Evolutionary conservation across 1,140 invertebrate species (phyloP).

Genomic region (Notospermus geniculatus): DNA sequence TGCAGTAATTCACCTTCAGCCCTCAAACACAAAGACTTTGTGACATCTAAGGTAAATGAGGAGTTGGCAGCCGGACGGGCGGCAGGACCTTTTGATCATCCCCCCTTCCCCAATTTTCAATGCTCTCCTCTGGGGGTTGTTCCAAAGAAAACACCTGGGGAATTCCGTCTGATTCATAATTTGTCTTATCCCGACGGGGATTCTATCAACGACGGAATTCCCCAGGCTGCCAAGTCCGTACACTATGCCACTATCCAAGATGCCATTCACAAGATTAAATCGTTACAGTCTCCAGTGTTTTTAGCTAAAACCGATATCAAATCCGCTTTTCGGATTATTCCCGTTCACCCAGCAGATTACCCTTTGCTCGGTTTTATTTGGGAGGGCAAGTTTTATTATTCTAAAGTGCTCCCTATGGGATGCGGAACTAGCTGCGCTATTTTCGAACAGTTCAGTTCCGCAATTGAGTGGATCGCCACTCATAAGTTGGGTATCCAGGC

Average conservation of each 20-base stretch:
- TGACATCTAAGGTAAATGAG: too few relatives aligned
- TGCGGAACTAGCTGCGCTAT: slow-evolving; percentile 4
- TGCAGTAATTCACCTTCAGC: too few relatives aligned
- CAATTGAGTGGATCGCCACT: slow-evolving; percentile 7
- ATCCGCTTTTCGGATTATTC: slow-evolving; percentile 6
- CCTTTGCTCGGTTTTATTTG: too few relatives aligned
- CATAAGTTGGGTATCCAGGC: too few relatives aligned
- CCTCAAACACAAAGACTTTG: too few relatives aligned
- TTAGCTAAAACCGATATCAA: too few relatives aligned
- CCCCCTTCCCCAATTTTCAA: slow-evolving; percentile 10
- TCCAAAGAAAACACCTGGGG: too few relatives aligned
- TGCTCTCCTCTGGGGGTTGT: slow-evolving; percentile 18
- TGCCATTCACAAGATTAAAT: neutral
- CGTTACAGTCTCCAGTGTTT: neutral
- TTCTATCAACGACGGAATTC: slow-evolving; percentile 17
- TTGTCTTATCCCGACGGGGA: slow-evolving; percentile 14
- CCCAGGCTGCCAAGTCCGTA: neutral
- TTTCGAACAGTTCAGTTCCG: slow-evolving; percentile 13
- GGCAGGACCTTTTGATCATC: slow-evolving; percentile 5
- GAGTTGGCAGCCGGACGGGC: neutral
- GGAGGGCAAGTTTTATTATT: neutral
- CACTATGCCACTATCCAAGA: slow-evolving; percentile 5
- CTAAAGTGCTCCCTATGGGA: slow-evolving; percentile 1
- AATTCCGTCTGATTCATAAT: slow-evolving; percentile 22
- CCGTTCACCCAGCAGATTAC: neutral